Conservation (phyloP, 2,797 vertebrate genomes). For the Chelon auratus region DNA sequence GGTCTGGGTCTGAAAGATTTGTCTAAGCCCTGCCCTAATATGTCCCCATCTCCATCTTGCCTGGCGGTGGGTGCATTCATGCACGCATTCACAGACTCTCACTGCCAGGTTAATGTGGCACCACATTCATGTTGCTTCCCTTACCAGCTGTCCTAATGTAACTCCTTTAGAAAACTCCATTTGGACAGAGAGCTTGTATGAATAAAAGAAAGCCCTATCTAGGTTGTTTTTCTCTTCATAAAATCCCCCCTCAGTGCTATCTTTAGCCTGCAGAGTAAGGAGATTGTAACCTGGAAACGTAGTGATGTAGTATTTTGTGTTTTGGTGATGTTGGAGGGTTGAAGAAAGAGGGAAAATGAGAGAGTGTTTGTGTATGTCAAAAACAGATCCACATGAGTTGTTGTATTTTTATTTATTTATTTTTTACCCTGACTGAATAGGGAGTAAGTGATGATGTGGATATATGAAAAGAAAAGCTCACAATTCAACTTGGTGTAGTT, state of each 20-base stretch:
- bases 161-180: constrained; percentile 66
- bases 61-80: constrained; percentile 41
- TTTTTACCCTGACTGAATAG: too few species aligned
- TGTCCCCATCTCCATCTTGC: constrained; percentile 58
- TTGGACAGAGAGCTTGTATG: constrained; percentile 67
- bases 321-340: background rate
- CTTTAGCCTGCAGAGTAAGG: constrained; percentile 49
- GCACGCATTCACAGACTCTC: constrained; percentile 41
- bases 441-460: background rate
- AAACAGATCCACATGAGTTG: constrained; percentile 18
- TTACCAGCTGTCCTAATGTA: constrained; percentile 78
- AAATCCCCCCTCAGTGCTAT: constrained; percentile 50
- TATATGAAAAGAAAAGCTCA: too few species aligned
- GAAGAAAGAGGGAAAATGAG: background rate
- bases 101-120: constrained; percentile 67
- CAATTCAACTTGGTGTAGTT: too few species aligned
- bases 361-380: background rate
- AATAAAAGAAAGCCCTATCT: constrained; percentile 75
- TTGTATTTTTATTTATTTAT: too few species aligned
- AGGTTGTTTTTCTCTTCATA: constrained; percentile 20
- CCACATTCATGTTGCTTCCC: constrained; percentile 65
- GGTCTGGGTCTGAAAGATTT: constrained; percentile 65
- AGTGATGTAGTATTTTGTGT: constrained; percentile 38
- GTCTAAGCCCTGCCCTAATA: constrained; percentile 60
- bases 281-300: constrained; percentile 42